phyloP scores from a whole-genome alignment of 2,888 invertebrate species.

The Rotaria magnacalcarata region DNA sequence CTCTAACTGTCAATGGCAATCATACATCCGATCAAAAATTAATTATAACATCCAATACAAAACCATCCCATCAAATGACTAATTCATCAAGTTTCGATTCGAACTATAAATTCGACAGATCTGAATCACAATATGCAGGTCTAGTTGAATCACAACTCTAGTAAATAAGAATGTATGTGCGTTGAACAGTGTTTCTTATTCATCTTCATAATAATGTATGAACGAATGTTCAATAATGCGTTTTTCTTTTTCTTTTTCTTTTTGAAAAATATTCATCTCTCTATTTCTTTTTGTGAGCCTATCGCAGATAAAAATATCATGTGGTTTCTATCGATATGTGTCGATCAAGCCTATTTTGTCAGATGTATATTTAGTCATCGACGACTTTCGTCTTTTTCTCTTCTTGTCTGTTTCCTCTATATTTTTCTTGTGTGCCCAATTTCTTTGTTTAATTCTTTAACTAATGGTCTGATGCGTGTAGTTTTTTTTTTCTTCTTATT shows the following conservation, averaged over 20 bases:
- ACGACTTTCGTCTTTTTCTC: not conserved
- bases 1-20: not conserved
- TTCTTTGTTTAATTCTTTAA: not conserved
- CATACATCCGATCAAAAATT: conserved; percentile 9
- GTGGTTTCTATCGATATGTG: not conserved
- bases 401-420: not conserved
- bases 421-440: not conserved
- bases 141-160: conserved; percentile 30
- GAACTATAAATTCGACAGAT: conserved; percentile 37
- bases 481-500: not conserved
- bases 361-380: not conserved
- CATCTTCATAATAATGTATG: not conserved
- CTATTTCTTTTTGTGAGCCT: not conserved
- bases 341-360: conserved; percentile 13
- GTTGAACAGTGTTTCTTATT: conserved; percentile 26
- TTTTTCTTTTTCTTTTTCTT: not conserved
- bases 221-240: not conserved
- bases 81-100: conserved; percentile 34
- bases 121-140: conserved; percentile 36
- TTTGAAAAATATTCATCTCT: not conserved
- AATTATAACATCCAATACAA: not conserved
- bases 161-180: not conserved
- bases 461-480: not conserved
- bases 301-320: not conserved
- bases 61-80: not conserved